These are phyloP conservation scores for Lapara coniferarum DNA, from an alignment of 2,888 invertebrate species.

Conservation along the genomic window DNA sequence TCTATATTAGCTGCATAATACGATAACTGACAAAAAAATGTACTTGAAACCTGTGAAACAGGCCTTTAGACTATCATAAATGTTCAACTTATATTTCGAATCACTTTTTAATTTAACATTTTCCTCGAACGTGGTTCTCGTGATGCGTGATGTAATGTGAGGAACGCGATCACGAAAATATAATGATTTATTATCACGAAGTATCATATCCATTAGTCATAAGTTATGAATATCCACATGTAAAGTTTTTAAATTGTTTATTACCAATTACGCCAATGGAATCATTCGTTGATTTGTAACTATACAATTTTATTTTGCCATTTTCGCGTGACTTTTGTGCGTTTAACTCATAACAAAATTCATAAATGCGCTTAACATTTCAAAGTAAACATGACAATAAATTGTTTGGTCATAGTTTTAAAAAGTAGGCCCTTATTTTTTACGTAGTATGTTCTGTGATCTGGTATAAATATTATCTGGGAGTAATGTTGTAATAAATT, in stretches of 20 bases:
- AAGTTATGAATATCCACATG: not conserved
- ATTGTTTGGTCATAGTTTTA: not conserved
- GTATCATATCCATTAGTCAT: not conserved
- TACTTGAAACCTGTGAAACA: too few species aligned
- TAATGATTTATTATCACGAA: not conserved
- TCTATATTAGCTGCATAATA: too few species aligned
- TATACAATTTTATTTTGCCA: slow-evolving; percentile 10
- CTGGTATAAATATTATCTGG: not conserved
- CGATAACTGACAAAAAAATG: too few species aligned
- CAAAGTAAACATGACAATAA: not conserved
- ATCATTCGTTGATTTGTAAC: slow-evolving; percentile 15
- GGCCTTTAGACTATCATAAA: too few species aligned
- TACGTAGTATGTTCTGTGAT: not conserved
- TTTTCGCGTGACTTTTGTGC: slow-evolving; percentile 10
- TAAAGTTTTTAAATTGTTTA: slow-evolving; percentile 13
- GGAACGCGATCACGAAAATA: not conserved
- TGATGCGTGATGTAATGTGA: not conserved
- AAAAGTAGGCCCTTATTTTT: not conserved
- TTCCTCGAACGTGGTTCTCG: not conserved
- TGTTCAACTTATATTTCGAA: too few species aligned
- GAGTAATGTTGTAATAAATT: not conserved
- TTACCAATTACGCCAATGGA: slow-evolving; percentile 2
- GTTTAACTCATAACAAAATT: not conserved
- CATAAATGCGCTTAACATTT: slow-evolving; percentile 16
- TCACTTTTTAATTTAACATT: too few species aligned